Evolutionary conservation across 2,113 vertebrate species (phyloP).

Genomic region (Datnioides undecimradiatus): DNA sequence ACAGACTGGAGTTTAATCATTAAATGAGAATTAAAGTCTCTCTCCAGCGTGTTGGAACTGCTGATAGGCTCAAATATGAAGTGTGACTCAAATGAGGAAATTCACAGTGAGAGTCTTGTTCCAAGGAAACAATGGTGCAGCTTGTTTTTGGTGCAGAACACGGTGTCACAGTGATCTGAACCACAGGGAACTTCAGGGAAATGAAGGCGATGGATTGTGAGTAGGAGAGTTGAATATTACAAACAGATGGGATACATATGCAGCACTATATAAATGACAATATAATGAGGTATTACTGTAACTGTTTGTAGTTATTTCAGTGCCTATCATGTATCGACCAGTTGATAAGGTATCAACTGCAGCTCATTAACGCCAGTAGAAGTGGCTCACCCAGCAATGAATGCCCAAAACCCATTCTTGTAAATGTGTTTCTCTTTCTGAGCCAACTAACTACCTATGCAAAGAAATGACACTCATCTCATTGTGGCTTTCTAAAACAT

Average conservation of each 20-base stretch:
- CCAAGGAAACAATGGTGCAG: constrained; percentile 12
- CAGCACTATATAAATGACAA: constrained; percentile 4
- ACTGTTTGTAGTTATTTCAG: neutral
- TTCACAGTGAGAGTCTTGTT: constrained; percentile 22
- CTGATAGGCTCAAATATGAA: constrained; percentile 29
- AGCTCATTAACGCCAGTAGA: constrained; percentile 1
- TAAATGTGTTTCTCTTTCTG: neutral
- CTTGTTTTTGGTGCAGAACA: constrained; percentile 47
- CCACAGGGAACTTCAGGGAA: constrained; percentile 24
- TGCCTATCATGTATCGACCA: constrained; percentile 10
- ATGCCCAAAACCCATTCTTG: neutral
- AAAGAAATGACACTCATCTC: neutral
- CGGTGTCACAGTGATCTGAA: constrained; percentile 44
- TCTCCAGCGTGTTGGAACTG: constrained; percentile 28
- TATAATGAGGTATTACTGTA: constrained; percentile 25
- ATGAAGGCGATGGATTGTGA: constrained; percentile 24
- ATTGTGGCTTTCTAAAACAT: neutral
- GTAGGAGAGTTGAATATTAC: constrained; percentile 13
- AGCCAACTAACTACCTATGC: neutral
- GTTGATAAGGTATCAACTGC: constrained; percentile 3
- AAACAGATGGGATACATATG: neutral
- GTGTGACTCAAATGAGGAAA: constrained; percentile 13
- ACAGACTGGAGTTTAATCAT: constrained; percentile 46
- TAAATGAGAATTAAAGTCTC: constrained; percentile 24
- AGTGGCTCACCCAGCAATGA: neutral